Conservation (phyloP, 1,140 invertebrate species). For the Cydia amplana region DNA sequence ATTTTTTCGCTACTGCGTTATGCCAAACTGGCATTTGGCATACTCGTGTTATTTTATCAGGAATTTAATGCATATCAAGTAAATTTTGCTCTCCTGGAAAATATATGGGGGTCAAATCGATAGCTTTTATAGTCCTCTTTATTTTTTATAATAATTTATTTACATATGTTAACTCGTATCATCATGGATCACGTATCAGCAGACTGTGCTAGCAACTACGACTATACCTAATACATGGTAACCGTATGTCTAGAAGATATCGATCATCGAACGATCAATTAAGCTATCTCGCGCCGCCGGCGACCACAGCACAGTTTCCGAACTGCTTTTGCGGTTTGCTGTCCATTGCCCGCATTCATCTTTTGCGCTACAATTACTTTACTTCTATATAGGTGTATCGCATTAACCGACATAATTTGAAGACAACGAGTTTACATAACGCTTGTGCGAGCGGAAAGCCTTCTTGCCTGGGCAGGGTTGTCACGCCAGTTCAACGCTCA, state of each 20-base stretch:
- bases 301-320: constrained; percentile 61
- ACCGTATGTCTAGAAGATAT: constrained; percentile 39
- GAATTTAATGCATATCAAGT: no score
- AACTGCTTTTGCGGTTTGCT: constrained; percentile 61
- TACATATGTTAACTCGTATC: no score
- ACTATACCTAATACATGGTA: constrained; percentile 32
- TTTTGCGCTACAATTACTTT: constrained; percentile 53
- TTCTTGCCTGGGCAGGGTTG: constrained; percentile 54
- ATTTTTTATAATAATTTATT: no score
- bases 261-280: constrained; percentile 53
- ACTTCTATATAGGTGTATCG: constrained; percentile 24
- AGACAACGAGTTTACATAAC: constrained; percentile 33
- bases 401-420: constrained; percentile 40
- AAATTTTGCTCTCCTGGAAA: no score
- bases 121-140: no score
- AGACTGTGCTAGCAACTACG: no score
- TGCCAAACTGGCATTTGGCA: no score
- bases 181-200: no score
- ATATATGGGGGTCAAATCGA: no score
- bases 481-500: constrained; percentile 67
- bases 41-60: no score
- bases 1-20: no score
- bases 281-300: constrained; percentile 52
- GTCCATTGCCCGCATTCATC: constrained; percentile 54
- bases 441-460: constrained; percentile 38